Base-by-base conservation (phyloP, 2,888 invertebrate species). In the Halictus ligatus region DNA sequence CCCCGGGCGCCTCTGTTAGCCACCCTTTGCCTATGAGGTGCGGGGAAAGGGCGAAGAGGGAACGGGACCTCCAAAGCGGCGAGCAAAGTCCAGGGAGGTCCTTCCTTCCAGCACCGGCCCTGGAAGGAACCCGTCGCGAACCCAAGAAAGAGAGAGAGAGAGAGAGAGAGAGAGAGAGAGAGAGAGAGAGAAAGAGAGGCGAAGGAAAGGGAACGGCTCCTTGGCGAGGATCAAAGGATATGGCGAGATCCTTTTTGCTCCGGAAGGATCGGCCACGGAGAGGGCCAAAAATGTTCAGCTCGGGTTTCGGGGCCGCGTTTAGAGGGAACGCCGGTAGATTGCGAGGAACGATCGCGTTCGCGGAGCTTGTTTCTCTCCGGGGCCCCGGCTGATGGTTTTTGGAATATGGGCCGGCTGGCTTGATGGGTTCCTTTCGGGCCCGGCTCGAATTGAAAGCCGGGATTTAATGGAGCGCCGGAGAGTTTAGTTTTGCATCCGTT, bases 81-180 rank as follows among this genome's bases (percentile, higher is more conserved):
- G 85, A 90, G 60, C 83, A 84, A 35, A 89, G 93, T 93, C 94
- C 93, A 92, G 93, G 94, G 94, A 94, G 94, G 94, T 94, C 94
- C 93, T 93, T 89, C 89, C 87, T 89, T 89, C 85, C 89, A 86
- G 76, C 77, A 75, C 81, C 81, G 48, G 29, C 73, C 80, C 54
- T 85, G 78, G 85, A 84, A 85, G 87, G 88, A 84, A 89, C 84
- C 86, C 35, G 67, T 60, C 60, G 60, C 60, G 6, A 60, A 13
- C 25, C 5, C 3, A 5, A 35, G 35, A 35, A 5, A 35, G 35
- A 35, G 35, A 35, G 35, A 35, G 50, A 50, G 13, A 12, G 25
- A 60, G 78, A 86, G 80, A 78, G 84, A 83, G 85, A 80, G 74
- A 80, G 85, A 84, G 87, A 81, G 72, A 86, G 18, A 83, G 69